Base-by-base conservation (phyloP, 2,113 vertebrate species). In the Epinephelus fuscoguttatus region DNA sequence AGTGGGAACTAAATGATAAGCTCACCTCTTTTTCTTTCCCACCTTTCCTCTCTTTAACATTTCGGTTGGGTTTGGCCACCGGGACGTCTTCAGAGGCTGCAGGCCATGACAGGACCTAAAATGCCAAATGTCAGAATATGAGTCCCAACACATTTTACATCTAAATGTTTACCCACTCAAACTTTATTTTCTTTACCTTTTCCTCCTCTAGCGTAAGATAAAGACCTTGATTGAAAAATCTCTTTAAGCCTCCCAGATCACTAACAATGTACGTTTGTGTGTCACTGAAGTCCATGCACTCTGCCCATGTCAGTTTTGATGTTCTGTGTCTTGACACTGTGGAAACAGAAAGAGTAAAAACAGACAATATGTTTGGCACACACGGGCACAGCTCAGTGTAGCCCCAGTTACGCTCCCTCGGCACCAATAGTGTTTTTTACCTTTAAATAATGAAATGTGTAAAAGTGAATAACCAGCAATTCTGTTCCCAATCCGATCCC, bases 191-290 rank as follows among this genome's bases (percentile, higher is more conserved):
- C 2, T 19, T 10, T 40, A 98, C 98, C 96, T 97, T 97, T 88
- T 98, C 96, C 84, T 98, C 96, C 64, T 96, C 86, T 0, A 98
- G 75, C 0, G 92, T 89, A 12, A 98, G 61, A 0, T n/a, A 59
- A 0, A 95, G 94, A 55, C 97, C 97, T 0, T 70, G 69, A 1
- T 80, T 86, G 84, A 98, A 89, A 80, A 96, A 97, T 84, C 87
- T 94, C 93, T 97, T 98, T 40, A 97, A 89, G 0, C 78, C 62
- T 21, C 82, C 33, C 71, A 98, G 94, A 67, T 97, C 93, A 42
- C 12, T 77, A 12, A 92, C 66, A 0, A 14, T 15, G 60, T 96
- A 93, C 0, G 91, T 93, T 66, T 89, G 93, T 25, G 75, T 86
- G 40, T 98, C 95, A 56, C 72, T 68, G 45, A 92, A 96, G 55